Evolutionary conservation across 2,113 vertebrate genomes (phyloP).

Genomic region (Elachura formosa): DNA sequence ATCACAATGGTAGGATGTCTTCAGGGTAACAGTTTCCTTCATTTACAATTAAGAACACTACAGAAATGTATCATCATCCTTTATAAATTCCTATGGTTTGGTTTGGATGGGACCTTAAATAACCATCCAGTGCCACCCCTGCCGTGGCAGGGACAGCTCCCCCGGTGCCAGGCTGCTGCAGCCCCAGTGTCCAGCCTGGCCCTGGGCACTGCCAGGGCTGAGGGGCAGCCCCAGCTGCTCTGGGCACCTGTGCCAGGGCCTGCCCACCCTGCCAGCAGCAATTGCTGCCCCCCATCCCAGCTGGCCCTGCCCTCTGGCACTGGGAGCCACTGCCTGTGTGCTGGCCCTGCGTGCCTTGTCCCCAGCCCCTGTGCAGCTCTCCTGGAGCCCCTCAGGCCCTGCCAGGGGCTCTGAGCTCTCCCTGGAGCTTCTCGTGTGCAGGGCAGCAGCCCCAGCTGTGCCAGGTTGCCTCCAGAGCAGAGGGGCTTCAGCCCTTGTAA

Average conservation of each 20-base stretch:
- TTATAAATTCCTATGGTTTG: not conserved
- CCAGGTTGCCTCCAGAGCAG: not conserved
- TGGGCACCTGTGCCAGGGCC: not conserved
- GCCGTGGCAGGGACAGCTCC: not conserved
- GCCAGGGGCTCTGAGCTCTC: not conserved
- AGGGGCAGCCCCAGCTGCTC: not conserved
- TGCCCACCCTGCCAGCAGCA: not conserved
- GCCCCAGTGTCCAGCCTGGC: accelerated
- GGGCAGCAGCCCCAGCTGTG: accelerated
- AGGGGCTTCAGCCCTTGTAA: not conserved
- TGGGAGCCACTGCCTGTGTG: not conserved
- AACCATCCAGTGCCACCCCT: accelerated
- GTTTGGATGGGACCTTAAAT: not conserved
- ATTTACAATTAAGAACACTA: not conserved
- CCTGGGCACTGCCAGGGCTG: not conserved
- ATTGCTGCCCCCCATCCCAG: not conserved
- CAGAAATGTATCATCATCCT: not conserved
- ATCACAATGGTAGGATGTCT: slow-evolving; percentile 74
- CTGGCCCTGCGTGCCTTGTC: not conserved
- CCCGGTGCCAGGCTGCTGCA: accelerated
- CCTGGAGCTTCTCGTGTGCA: not conserved
- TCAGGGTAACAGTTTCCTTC: not conserved
- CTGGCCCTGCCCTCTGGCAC: accelerated
- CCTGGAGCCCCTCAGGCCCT: not conserved
- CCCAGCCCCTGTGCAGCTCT: not conserved